These are phyloP conservation scores for Calephelis nemesis DNA, from an alignment of 1,140 invertebrate genomes.

Conservation along the genomic window DNA sequence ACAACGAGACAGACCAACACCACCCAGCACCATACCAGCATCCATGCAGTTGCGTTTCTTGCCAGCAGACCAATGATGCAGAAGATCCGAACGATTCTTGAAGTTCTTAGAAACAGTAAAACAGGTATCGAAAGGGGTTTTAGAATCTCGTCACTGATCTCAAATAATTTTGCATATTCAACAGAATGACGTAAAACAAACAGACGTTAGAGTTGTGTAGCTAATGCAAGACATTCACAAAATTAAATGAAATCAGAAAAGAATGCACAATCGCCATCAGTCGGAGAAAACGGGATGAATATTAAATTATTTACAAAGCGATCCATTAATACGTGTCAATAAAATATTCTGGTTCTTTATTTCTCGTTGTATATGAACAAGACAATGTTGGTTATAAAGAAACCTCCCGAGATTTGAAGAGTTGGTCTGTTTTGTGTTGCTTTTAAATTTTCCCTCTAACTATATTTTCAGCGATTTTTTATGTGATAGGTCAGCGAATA, in stretches of 20 bases:
- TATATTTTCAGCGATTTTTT: too few relatives aligned
- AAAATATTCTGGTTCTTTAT: too few relatives aligned
- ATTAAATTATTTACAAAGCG: too few relatives aligned
- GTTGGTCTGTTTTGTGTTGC: too few relatives aligned
- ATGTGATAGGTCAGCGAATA: too few relatives aligned
- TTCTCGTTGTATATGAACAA: too few relatives aligned
- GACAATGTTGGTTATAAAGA: too few relatives aligned
- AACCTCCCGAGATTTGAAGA: too few relatives aligned
- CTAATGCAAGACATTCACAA: slow-evolving; percentile 53
- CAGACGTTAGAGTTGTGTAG: slow-evolving; percentile 40
- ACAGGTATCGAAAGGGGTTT: slow-evolving; percentile 53
- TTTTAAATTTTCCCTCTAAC: too few relatives aligned
- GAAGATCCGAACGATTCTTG: slow-evolving; percentile 52
- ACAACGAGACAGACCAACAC: slow-evolving; percentile 56
- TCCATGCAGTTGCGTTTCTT: slow-evolving; percentile 69
- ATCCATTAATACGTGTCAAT: too few relatives aligned
- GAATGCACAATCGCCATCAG: too few relatives aligned
- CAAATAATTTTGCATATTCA: slow-evolving; percentile 67
- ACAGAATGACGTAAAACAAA: slow-evolving; percentile 46
- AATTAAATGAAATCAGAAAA: slow-evolving; percentile 74
- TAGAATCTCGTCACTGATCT: slow-evolving; percentile 77
- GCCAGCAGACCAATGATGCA: slow-evolving; percentile 56
- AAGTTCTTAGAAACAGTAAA: slow-evolving; percentile 49
- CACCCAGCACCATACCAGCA: slow-evolving; percentile 68
- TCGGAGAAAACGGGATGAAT: too few relatives aligned